Evolutionary conservation across 2,888 invertebrate genomes (phyloP).

Genomic region (Xestia rhomboidea): DNA sequence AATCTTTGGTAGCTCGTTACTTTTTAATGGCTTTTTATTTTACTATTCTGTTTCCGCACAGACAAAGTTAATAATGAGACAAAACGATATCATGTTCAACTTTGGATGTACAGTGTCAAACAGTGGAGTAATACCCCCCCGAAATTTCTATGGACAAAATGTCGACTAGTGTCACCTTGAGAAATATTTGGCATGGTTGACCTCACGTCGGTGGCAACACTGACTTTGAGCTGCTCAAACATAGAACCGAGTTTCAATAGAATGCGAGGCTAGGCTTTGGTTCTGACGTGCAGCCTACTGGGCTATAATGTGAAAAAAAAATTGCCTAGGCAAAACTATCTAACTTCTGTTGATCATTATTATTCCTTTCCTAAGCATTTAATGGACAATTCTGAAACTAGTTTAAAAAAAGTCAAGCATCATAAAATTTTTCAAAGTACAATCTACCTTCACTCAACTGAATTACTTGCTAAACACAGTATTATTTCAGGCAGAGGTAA

Average conservation of each 20-base stretch:
- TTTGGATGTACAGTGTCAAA: no score
- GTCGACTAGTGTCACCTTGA: no score
- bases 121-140: no score
- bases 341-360: no score
- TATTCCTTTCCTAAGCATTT: background rate
- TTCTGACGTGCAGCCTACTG: background rate
- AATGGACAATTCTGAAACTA: background rate
- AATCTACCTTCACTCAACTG: background rate
- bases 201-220: background rate
- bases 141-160: no score
- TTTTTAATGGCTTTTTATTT: no score
- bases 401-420: background rate
- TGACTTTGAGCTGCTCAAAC: background rate
- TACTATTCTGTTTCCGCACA: no score
- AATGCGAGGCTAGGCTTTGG: background rate
- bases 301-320: background rate
- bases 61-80: no score
- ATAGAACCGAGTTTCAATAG: background rate
- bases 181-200: background rate
- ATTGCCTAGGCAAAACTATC: background rate
- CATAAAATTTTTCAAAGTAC: background rate
- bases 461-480: constrained; percentile 6
- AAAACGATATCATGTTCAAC: no score
- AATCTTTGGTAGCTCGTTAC: no score
- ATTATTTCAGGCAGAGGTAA: constrained; percentile 92